A percentile compares a stretch with the other conserved stretches of the same genome.
phyloP scores from a whole-genome alignment of 92 coral and sea anemone genomes.

The Porites evermanni region DNA sequence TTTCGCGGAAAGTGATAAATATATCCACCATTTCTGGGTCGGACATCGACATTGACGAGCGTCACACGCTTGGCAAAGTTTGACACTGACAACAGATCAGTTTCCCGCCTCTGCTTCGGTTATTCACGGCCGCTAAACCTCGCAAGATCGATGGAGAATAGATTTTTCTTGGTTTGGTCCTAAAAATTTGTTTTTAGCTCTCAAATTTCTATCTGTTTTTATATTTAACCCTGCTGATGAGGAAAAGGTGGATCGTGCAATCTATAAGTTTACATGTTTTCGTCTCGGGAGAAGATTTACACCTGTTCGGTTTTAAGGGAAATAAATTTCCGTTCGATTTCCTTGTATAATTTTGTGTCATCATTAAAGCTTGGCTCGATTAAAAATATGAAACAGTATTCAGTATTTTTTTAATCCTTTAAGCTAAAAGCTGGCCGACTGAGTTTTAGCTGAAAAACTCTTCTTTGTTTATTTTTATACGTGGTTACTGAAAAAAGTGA shows the following conservation, averaged over 20 bases:
- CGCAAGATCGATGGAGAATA: not conserved
- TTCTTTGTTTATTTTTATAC: too few species aligned
- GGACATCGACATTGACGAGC: not conserved
- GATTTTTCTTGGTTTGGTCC: not conserved
- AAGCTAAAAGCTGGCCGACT: too few species aligned
- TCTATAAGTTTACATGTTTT: not conserved
- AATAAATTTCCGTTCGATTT: constrained; percentile 16
- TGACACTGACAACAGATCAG: not conserved
- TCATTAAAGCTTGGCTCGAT: too few species aligned
- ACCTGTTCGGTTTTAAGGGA: constrained; percentile 17
- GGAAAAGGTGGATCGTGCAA: not conserved
- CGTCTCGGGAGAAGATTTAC: not conserved
- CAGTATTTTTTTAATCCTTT: not conserved
- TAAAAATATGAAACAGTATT: not conserved
- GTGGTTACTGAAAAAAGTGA: too few species aligned
- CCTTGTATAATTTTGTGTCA: not conserved
- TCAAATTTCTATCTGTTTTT: not conserved
- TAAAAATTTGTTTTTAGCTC: not conserved
- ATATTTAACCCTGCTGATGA: not conserved
- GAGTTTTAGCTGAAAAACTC: too few species aligned
- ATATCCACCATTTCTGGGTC: not conserved
- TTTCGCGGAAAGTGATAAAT: not conserved
- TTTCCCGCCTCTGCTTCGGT: not conserved
- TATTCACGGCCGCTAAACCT: not conserved
- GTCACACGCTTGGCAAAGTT: constrained; percentile 21